These are phyloP conservation scores for Lithophane leautieri DNA, from an alignment of 2,888 invertebrate species.

Conservation along the genomic window DNA sequence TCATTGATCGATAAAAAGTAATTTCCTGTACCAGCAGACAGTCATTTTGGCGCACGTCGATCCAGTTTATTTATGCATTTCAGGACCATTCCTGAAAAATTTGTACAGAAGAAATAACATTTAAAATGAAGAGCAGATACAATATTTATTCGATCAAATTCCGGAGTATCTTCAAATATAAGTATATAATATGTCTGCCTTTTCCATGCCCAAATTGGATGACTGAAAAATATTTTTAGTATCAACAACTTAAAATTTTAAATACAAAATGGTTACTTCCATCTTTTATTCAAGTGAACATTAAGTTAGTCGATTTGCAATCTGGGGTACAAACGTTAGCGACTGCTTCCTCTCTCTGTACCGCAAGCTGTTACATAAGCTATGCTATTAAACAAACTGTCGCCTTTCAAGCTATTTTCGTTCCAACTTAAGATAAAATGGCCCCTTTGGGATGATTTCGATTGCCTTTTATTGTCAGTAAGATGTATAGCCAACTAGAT, in stretches of 20 bases:
- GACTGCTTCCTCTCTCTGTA: constrained; percentile 49
- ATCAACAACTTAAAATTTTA: background rate
- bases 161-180: too few relatives aligned
- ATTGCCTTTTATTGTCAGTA: constrained; percentile 62
- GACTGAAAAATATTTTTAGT: background rate
- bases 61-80: constrained; percentile 27
- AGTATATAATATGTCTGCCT: too few relatives aligned
- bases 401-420: constrained; percentile 70
- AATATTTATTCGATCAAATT: constrained; percentile 2
- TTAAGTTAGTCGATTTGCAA: constrained; percentile 62
- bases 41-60: background rate
- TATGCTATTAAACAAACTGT: constrained; percentile 73
- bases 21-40: constrained; percentile 18
- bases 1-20: constrained; percentile 13
- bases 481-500: constrained; percentile 26
- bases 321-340: constrained; percentile 61
- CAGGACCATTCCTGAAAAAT: background rate
- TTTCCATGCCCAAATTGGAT: background rate
- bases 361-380: constrained; percentile 66
- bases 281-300: constrained; percentile 56
- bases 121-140: background rate
- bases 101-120: constrained; percentile 1
- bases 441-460: constrained; percentile 69
- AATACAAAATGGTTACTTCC: constrained; percentile 10
- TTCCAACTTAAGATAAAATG: constrained; percentile 73